Conservation (phyloP, 1,140 invertebrate genomes). For the Lethrus apterus region DNA sequence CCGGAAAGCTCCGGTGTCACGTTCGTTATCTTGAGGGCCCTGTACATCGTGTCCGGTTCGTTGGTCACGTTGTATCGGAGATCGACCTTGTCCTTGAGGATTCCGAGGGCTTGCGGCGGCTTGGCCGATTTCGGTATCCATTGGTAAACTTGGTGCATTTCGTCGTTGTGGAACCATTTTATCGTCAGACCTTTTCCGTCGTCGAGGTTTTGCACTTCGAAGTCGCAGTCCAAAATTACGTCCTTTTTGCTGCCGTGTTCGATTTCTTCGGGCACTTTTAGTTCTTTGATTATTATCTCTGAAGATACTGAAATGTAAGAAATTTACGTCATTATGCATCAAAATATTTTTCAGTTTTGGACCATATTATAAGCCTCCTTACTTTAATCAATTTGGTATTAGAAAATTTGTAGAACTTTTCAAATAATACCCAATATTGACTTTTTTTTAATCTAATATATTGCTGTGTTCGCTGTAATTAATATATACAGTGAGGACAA, state of each 20-base stretch:
- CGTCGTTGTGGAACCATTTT: slow-evolving; percentile 31
- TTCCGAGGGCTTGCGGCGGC: slow-evolving; percentile 15
- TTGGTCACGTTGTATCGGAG: slow-evolving; percentile 22
- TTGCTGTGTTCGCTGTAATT: no score
- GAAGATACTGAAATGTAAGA: background rate
- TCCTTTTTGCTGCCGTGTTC: background rate
- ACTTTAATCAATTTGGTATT: no score
- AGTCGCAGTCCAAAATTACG: background rate
- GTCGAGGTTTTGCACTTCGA: slow-evolving; percentile 18
- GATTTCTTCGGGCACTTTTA: background rate
- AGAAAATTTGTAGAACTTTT: no score
- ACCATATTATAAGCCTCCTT: no score
- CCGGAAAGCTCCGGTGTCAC: slow-evolving; percentile 25
- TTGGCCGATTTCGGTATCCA: slow-evolving; percentile 25
- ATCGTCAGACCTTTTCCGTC: slow-evolving; percentile 18
- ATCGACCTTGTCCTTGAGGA: slow-evolving; percentile 27
- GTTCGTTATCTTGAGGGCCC: slow-evolving; percentile 28
- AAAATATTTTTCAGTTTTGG: no score
- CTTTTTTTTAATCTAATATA: no score
- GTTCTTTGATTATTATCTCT: background rate
- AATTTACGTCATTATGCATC: no score
- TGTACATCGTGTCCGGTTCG: slow-evolving; percentile 24
- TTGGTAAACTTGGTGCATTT: slow-evolving; percentile 30
- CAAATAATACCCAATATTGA: no score
- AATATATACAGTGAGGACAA: no score